A percentile compares a stretch with the other conserved stretches of the same genome.
These are phyloP conservation scores for Moxostoma hubbsi DNA, from an alignment of 2,797 vertebrate species.

Conservation along the genomic window DNA sequence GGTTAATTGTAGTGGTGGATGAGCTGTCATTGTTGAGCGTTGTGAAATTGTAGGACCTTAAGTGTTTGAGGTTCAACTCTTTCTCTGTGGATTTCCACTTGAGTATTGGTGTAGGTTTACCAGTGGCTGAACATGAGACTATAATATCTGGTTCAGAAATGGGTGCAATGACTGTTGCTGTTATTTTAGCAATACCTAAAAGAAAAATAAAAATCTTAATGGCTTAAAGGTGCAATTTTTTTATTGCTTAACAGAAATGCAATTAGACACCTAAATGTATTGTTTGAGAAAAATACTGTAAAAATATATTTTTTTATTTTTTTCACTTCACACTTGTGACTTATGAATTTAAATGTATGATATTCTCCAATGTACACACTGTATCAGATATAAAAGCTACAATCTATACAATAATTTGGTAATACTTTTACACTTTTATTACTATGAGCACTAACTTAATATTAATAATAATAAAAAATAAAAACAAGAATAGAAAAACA, in stretches of 20 bases:
- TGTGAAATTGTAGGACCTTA: not conserved
- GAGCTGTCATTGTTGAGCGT: slow-evolving; percentile 59
- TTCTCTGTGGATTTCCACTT: slow-evolving; percentile 54
- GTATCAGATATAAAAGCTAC: too few species aligned
- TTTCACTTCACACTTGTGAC: too few species aligned
- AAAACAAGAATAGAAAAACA: too few species aligned
- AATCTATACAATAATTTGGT: too few species aligned
- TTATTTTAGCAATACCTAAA: slow-evolving; percentile 70
- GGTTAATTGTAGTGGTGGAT: slow-evolving; percentile 60
- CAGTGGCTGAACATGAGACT: slow-evolving; percentile 74
- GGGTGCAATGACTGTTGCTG: slow-evolving; percentile 1
- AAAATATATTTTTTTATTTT: too few species aligned
- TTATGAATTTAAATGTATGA: too few species aligned
- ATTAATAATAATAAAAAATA: too few species aligned
- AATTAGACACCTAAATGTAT: not conserved
- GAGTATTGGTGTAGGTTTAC: slow-evolving; percentile 72
- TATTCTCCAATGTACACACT: too few species aligned
- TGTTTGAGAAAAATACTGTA: too few species aligned
- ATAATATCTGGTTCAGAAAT: slow-evolving; percentile 26
- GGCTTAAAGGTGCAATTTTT: not conserved
- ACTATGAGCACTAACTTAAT: too few species aligned
- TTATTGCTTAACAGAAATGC: not conserved
- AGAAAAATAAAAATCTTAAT: not conserved
- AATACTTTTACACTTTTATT: too few species aligned
- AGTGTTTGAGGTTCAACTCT: not conserved